Evolutionary conservation across 2,888 invertebrate species (phyloP).

Genomic region (Morpho deidamia): DNA sequence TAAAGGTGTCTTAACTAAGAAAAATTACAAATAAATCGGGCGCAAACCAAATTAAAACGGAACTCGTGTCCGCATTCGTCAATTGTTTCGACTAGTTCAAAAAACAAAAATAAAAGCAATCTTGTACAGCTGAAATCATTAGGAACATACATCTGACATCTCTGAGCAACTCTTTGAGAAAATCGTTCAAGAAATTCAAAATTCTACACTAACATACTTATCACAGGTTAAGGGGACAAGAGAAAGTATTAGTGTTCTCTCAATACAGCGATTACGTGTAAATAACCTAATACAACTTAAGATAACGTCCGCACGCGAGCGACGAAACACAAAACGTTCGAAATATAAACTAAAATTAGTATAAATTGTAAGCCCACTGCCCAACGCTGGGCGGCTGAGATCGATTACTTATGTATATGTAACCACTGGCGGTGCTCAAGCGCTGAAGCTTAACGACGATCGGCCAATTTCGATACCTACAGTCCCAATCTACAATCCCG

Average conservation of each 20-base stretch:
- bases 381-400: slow-evolving; percentile 67
- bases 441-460: slow-evolving; percentile 43
- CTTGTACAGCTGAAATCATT: slow-evolving; percentile 66
- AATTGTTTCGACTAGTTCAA: slow-evolving; percentile 59
- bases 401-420: slow-evolving; percentile 64
- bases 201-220: slow-evolving; percentile 74
- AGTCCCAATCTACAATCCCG: no score
- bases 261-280: slow-evolving; percentile 62
- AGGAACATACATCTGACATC: slow-evolving; percentile 69
- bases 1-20: slow-evolving; percentile 33
- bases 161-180: slow-evolving; percentile 66
- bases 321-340: slow-evolving; percentile 41
- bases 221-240: slow-evolving; percentile 79
- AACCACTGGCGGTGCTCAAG: slow-evolving; percentile 66
- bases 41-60: slow-evolving; percentile 49
- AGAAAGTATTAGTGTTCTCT: slow-evolving; percentile 76
- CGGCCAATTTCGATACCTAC: slow-evolving; percentile 27
- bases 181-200: slow-evolving; percentile 64
- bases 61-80: slow-evolving; percentile 20
- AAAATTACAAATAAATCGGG: slow-evolving; percentile 46
- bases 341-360: slow-evolving; percentile 44
- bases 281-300: slow-evolving; percentile 70
- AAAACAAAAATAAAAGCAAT: slow-evolving; percentile 42
- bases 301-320: slow-evolving; percentile 49
- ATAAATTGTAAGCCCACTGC: slow-evolving; percentile 66